Percentiles rank a stretch among this genome's conserved stretches.
Evolutionary conservation across 1,140 invertebrate species (phyloP).

Genomic region (Scaptodrosophila lebanonensis): DNA sequence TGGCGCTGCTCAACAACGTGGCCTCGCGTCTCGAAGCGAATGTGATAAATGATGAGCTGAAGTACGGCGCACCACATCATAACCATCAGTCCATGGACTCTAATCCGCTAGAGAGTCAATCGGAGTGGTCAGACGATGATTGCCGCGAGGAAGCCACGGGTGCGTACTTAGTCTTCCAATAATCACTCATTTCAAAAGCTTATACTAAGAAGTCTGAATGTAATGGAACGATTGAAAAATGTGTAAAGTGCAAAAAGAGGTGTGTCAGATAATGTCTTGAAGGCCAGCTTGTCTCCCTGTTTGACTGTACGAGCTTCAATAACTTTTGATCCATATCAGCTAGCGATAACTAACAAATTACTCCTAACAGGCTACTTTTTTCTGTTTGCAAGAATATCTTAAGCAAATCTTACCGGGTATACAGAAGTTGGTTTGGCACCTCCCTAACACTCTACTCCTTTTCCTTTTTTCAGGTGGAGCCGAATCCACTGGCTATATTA

Average conservation of each 20-base stretch:
- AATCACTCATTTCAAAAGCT: fast-evolving
- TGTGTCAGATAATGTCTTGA: no score
- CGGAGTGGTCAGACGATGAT: conserved; percentile 87
- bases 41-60: conserved; percentile 77
- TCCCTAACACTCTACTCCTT: neutral
- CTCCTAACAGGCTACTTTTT: no score
- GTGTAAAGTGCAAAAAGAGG: no score
- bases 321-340: no score
- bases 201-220: neutral
- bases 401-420: no score
- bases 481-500: conserved; percentile 88
- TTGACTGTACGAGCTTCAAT: no score
- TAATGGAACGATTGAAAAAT: no score
- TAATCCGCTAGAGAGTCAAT: conserved; percentile 81
- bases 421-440: no score
- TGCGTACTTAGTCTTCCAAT: no score
- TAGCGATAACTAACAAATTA: no score
- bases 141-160: conserved; percentile 77
- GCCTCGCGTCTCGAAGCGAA: conserved; percentile 56
- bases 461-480: conserved; percentile 78
- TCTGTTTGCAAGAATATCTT: no score
- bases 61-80: conserved; percentile 75
- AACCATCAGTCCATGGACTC: conserved; percentile 76
- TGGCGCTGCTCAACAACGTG: conserved; percentile 33
- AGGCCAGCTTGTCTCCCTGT: no score